Conservation (phyloP, 2,113 vertebrate species). For the Cygnus buccinator region DNA sequence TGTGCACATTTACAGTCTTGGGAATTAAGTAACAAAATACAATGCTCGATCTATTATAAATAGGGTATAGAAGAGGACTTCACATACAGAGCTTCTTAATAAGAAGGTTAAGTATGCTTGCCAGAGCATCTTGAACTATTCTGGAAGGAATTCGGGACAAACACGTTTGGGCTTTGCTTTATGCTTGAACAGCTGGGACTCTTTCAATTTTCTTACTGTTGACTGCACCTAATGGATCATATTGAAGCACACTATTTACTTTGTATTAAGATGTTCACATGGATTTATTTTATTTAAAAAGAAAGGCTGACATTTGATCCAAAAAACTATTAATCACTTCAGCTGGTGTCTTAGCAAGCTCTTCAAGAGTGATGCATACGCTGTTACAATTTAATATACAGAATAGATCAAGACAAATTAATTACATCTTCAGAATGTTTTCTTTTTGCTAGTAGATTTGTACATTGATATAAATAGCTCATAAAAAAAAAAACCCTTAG, state of each 20-base stretch:
- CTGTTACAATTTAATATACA: slow-evolving; percentile 24
- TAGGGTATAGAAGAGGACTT: background rate
- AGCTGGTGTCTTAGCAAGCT: background rate
- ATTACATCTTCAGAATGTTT: slow-evolving; percentile 33
- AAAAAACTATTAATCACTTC: slow-evolving; percentile 19
- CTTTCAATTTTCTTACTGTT: background rate
- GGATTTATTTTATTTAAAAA: slow-evolving; percentile 41
- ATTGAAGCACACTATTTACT: background rate
- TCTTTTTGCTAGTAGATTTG: slow-evolving; percentile 17
- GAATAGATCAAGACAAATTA: slow-evolving; percentile 49
- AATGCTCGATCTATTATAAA: background rate
- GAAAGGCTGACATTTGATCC: background rate
- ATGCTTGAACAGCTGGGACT: background rate
- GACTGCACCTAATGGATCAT: background rate
- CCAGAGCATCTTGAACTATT: background rate
- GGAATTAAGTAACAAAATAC: background rate
- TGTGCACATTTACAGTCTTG: background rate
- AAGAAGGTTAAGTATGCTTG: background rate
- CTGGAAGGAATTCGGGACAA: slow-evolving; percentile 16
- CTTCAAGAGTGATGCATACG: background rate
- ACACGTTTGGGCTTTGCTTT: background rate
- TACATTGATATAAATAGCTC: slow-evolving; percentile 25
- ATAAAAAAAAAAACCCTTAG: background rate
- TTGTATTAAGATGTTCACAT: background rate
- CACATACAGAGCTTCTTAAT: background rate